phyloP scores from a whole-genome alignment of 35 echinoderm and acorn worm species.

The Apostichopus californicus region DNA sequence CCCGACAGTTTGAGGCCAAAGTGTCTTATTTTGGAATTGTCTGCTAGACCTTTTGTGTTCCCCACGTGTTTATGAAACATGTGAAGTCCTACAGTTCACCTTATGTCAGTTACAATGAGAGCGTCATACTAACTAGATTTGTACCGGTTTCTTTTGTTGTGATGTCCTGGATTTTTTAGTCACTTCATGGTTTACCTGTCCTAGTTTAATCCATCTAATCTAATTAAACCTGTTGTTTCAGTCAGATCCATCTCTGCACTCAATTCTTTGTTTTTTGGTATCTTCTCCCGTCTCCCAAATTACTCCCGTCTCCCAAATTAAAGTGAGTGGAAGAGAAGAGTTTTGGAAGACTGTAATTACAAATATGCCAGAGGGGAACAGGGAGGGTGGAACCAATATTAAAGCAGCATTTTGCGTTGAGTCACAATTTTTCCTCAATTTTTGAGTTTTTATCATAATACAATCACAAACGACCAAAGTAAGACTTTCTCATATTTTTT shows the following conservation, averaged over 20 bases:
- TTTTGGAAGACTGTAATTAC: background rate
- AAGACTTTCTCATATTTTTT: too few relatives aligned
- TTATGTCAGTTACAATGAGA: background rate
- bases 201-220: constrained; percentile 7
- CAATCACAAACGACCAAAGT: too few relatives aligned
- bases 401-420: too few relatives aligned
- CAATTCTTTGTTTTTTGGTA: too few relatives aligned
- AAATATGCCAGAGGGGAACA: background rate
- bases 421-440: too few relatives aligned
- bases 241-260: background rate
- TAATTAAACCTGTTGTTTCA: constrained; percentile 25
- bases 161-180: background rate
- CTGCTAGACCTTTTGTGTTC: too few relatives aligned
- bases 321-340: background rate
- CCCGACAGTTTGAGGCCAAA: too few relatives aligned
- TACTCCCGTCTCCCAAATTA: background rate
- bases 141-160: background rate
- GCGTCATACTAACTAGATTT: background rate
- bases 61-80: too few relatives aligned
- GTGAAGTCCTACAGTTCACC: background rate
- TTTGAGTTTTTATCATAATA: too few relatives aligned
- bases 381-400: too few relatives aligned
- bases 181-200: background rate
- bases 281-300: too few relatives aligned
- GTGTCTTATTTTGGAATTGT: too few relatives aligned